These are phyloP conservation scores for Meganola albula DNA, from an alignment of 2,888 invertebrate genomes.

Conservation along the genomic window DNA sequence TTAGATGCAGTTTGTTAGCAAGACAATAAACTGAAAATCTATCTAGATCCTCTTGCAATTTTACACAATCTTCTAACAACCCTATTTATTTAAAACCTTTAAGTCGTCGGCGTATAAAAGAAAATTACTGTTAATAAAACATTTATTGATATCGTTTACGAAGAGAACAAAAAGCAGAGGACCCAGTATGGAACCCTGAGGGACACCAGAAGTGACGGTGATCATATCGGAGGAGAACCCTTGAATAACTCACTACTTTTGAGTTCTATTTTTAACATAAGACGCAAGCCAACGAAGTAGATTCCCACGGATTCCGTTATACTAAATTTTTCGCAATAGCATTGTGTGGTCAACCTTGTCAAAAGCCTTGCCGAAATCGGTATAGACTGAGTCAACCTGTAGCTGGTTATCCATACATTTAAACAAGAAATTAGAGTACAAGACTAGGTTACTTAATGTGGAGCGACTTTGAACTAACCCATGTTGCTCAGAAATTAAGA, in stretches of 20 bases:
- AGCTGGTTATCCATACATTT: not conserved
- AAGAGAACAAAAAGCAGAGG: not conserved
- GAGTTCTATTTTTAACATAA: no score
- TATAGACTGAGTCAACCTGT: not conserved
- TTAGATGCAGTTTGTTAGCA: not conserved
- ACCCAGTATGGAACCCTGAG: not conserved
- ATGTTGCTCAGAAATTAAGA: not conserved
- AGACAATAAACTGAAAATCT: not conserved
- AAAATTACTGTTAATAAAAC: not conserved
- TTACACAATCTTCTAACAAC: not conserved
- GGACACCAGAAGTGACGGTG: not conserved
- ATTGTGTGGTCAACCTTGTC: not conserved
- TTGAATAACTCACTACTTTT: not conserved
- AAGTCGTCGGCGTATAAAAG: not conserved
- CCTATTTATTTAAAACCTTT: not conserved
- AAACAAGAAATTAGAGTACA: not conserved
- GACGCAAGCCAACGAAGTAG: not conserved
- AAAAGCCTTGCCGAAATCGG: not conserved
- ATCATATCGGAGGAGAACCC: not conserved
- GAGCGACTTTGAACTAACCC: not conserved
- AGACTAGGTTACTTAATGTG: not conserved
- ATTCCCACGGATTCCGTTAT: not conserved
- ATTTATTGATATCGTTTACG: not conserved
- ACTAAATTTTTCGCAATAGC: not conserved
- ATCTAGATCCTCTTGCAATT: not conserved